Evolutionary conservation across 2,113 vertebrate species (phyloP).

Genomic region (Phylloscopus trochilus): DNA sequence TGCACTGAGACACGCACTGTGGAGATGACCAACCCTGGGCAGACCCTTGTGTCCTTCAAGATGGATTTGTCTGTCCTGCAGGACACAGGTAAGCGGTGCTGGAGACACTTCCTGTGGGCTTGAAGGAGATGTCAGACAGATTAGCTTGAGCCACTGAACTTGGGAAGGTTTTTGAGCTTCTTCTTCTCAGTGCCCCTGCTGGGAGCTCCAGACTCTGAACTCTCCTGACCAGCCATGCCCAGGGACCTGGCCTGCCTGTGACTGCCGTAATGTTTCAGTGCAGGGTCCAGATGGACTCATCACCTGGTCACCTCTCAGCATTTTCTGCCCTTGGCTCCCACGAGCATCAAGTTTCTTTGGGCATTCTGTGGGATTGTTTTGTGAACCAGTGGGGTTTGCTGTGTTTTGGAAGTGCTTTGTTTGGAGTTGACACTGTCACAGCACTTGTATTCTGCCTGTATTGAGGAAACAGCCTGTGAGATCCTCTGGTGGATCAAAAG

Average conservation of each 20-base stretch:
- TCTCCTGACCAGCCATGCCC: neutral
- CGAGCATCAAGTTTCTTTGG: neutral
- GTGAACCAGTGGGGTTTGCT: neutral
- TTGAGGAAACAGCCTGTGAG: neutral
- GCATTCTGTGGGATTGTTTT: neutral
- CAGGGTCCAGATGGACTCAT: neutral
- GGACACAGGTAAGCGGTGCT: slow-evolving; percentile 71
- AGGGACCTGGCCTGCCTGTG: neutral
- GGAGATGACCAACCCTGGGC: slow-evolving; percentile 77
- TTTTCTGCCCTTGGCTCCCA: neutral
- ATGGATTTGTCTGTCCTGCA: slow-evolving; percentile 53
- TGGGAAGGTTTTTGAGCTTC: neutral
- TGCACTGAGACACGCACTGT: slow-evolving; percentile 56
- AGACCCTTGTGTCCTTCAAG: slow-evolving; percentile 71
- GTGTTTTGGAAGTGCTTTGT: slow-evolving; percentile 8
- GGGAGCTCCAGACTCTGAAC: neutral
- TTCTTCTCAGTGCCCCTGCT: neutral
- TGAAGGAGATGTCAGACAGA: neutral
- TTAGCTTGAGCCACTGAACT: neutral
- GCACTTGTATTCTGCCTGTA: neutral
- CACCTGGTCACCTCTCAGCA: neutral
- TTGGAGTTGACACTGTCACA: neutral
- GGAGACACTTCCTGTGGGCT: neutral
- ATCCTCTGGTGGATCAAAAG: neutral
- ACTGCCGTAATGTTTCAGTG: neutral